Conservation (phyloP, 1,140 invertebrate genomes). For the Drosophila guanche region DNA sequence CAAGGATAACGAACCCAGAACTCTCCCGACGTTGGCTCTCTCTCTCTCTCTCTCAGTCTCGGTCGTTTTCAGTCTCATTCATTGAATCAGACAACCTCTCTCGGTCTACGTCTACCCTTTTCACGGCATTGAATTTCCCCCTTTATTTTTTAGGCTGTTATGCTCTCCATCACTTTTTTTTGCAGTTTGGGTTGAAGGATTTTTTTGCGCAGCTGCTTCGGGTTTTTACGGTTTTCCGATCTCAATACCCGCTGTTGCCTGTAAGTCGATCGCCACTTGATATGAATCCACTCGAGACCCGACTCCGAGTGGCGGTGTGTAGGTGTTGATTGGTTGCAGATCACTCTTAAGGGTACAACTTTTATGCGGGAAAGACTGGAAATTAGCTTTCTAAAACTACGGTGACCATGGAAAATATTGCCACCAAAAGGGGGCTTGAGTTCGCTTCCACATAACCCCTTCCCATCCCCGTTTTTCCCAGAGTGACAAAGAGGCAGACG, state of each 20-base stretch:
- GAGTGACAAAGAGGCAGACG: neutral
- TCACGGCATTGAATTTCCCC: conserved; percentile 79
- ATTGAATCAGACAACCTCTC: conserved; percentile 25
- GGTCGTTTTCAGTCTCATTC: conserved; percentile 2
- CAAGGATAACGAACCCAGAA: conserved; percentile 67
- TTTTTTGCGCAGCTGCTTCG: conserved; percentile 59
- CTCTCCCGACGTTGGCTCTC: conserved; percentile 17
- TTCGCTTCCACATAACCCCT: neutral
- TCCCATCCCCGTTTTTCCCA: conserved; percentile 5
- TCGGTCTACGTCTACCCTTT: conserved; percentile 62
- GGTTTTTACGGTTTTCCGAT: conserved; percentile 36
- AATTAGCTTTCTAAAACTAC: conserved; percentile 43
- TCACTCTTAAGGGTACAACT: conserved; percentile 11
- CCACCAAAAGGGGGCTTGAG: neutral
- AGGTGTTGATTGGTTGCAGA: conserved; percentile 59
- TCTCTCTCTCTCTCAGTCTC: conserved; percentile 13
- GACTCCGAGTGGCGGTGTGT: conserved; percentile 22
- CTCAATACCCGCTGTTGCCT: conserved; percentile 17
- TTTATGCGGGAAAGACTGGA: conserved; percentile 23
- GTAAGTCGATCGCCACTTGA: conserved; percentile 65
- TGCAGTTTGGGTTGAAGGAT: conserved; percentile 52
- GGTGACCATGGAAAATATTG: neutral
- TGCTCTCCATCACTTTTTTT: conserved; percentile 42
- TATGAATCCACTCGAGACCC: conserved; percentile 30
- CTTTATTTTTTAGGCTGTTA: conserved; percentile 49